Evolutionary conservation across 2,888 invertebrate species (phyloP).

Genomic region (Acanthosepion pharaonis): DNA sequence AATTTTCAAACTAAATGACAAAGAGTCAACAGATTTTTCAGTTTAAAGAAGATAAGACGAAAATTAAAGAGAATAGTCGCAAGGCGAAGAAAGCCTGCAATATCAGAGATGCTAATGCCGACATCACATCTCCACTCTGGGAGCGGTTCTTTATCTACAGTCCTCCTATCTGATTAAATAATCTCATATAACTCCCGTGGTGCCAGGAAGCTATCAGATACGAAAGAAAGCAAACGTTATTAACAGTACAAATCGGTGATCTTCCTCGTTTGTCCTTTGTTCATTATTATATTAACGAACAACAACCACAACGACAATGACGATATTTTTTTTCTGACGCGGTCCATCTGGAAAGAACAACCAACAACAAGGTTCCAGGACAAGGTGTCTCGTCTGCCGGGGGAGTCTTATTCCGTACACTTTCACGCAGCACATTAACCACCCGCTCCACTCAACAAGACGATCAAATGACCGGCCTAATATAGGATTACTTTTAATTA

Average conservation of each 20-base stretch:
- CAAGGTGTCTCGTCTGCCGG: not conserved
- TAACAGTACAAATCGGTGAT: not conserved
- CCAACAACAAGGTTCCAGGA: not conserved
- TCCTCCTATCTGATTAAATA: not conserved
- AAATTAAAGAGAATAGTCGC: not conserved
- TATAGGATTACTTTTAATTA: too few relatives aligned
- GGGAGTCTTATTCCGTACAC: too few relatives aligned
- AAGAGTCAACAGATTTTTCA: not conserved
- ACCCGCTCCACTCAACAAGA: too few relatives aligned
- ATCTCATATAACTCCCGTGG: not conserved
- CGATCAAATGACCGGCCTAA: too few relatives aligned
- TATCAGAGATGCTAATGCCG: not conserved
- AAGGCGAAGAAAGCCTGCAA: not conserved
- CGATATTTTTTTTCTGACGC: not conserved
- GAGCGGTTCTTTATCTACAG: not conserved
- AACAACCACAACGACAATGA: not conserved
- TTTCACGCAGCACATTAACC: too few relatives aligned
- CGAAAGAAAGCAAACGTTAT: not conserved
- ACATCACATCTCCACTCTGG: not conserved
- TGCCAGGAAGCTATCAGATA: not conserved
- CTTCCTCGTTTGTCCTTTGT: not conserved
- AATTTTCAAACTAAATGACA: not conserved
- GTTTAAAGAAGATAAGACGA: not conserved
- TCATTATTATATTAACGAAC: not conserved
- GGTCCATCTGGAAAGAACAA: not conserved